Conservation (phyloP, 2,888 invertebrate genomes). For the Eueremaeus valkanovi region DNA sequence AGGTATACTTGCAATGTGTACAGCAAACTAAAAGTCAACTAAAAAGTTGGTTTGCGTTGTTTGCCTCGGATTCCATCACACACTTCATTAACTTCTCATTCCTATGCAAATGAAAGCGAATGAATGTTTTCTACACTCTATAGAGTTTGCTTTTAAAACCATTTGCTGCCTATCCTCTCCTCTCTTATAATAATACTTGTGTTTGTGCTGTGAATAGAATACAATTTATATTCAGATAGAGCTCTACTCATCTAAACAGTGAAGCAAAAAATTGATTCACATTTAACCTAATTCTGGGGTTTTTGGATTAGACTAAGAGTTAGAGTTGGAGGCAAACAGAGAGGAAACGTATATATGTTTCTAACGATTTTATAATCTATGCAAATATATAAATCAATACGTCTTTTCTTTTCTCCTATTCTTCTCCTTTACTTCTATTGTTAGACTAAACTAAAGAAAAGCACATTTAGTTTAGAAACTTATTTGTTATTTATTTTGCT, state of each 20-base stretch:
- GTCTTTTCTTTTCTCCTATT: neutral
- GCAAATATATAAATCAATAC: neutral
- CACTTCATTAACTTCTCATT: conserved; percentile 49
- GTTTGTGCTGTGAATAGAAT: neutral
- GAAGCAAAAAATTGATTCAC: conserved; percentile 23
- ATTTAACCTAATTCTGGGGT: conserved; percentile 24
- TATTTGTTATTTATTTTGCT: neutral
- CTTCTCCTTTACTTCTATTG: neutral
- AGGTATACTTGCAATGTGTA: neutral
- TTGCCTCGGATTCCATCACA: conserved; percentile 47
- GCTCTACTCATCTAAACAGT: neutral
- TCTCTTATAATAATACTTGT: neutral
- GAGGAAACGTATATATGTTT: neutral
- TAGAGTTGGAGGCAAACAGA: neutral
- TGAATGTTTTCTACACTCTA: conserved; percentile 14
- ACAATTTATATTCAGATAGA: neutral
- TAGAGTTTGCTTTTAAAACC: neutral
- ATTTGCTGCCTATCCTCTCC: neutral
- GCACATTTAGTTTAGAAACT: neutral
- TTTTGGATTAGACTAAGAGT: too few relatives aligned
- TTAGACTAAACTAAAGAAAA: neutral
- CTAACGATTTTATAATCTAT: conserved; percentile 14
- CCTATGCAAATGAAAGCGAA: conserved; percentile 47
- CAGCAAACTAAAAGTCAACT: neutral
- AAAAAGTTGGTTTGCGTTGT: conserved; percentile 44